These are phyloP conservation scores for Dascillus cervinus DNA, from an alignment of 2,888 invertebrate species.

Conservation along the genomic window DNA sequence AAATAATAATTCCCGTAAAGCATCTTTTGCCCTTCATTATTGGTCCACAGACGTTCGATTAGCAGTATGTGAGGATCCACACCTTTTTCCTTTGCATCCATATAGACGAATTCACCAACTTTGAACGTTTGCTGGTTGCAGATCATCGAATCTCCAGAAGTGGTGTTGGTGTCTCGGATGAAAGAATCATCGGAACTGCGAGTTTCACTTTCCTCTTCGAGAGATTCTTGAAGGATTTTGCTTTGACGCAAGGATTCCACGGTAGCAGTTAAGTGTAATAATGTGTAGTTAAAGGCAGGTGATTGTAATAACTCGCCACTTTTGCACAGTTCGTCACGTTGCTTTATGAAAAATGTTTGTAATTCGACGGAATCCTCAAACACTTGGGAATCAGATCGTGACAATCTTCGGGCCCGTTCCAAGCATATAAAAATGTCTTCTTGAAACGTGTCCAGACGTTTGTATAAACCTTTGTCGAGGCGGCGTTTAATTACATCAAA, in stretches of 20 bases:
- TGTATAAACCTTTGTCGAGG: constrained; percentile 86
- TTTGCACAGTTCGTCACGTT: constrained; percentile 64
- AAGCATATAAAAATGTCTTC: constrained; percentile 93
- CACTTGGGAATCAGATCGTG: constrained; percentile 87
- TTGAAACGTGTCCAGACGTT: constrained; percentile 90
- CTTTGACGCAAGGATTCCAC: constrained; percentile 70
- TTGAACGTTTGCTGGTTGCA: constrained; percentile 70
- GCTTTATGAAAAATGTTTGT: constrained; percentile 82
- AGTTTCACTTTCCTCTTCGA: constrained; percentile 65
- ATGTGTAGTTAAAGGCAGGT: constrained; percentile 76
- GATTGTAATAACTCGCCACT: constrained; percentile 74
- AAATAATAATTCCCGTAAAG: constrained; percentile 87
- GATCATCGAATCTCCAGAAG: constrained; percentile 53
- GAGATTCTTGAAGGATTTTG: constrained; percentile 68
- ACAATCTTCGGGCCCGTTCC: constrained; percentile 78
- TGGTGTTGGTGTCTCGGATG: constrained; percentile 29
- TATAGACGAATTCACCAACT: constrained; percentile 89
- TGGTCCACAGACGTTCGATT: constrained; percentile 85
- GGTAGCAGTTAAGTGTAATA: constrained; percentile 64
- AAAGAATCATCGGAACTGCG: constrained; percentile 45
- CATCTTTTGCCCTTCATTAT: constrained; percentile 74
- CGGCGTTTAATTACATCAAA: constrained; percentile 90
- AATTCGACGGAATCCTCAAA: constrained; percentile 94
- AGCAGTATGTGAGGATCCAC: constrained; percentile 73
- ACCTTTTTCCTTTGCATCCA: constrained; percentile 54